These are phyloP conservation scores for Conus canariensis DNA, from an alignment of 2,888 invertebrate genomes.

Conservation along the genomic window DNA sequence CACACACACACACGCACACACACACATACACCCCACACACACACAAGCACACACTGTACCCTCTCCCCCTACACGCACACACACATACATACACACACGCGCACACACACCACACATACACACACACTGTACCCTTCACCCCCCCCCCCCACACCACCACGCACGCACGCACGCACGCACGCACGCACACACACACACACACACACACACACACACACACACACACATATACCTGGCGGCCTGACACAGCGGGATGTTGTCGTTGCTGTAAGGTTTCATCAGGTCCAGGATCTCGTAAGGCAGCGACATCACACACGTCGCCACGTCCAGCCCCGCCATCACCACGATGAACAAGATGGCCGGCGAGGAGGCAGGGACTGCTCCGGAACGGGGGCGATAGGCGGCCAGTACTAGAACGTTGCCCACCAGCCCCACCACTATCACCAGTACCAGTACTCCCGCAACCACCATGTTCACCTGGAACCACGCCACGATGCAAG, in stretches of 20 bases:
- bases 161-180: neutral
- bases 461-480: constrained; percentile 28
- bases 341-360: constrained; percentile 40
- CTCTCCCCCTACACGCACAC: no score
- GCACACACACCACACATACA: neutral
- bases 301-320: constrained; percentile 26
- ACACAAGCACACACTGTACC: no score
- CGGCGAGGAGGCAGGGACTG: neutral
- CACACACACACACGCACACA: neutral
- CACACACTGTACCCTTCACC: constrained; percentile 5
- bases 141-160: neutral
- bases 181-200: neutral
- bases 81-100: no score
- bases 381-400: neutral
- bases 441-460: constrained; percentile 27
- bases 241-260: constrained; percentile 29
- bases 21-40: neutral
- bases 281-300: constrained; percentile 41
- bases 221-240: neutral
- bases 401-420: constrained; percentile 31
- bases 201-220: no score
- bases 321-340: constrained; percentile 36
- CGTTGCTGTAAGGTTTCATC: constrained; percentile 34
- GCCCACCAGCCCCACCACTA: constrained; percentile 34
- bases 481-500: no score